phyloP scores from a whole-genome alignment of 2,113 vertebrate genomes.

The Hippotragus niger region DNA sequence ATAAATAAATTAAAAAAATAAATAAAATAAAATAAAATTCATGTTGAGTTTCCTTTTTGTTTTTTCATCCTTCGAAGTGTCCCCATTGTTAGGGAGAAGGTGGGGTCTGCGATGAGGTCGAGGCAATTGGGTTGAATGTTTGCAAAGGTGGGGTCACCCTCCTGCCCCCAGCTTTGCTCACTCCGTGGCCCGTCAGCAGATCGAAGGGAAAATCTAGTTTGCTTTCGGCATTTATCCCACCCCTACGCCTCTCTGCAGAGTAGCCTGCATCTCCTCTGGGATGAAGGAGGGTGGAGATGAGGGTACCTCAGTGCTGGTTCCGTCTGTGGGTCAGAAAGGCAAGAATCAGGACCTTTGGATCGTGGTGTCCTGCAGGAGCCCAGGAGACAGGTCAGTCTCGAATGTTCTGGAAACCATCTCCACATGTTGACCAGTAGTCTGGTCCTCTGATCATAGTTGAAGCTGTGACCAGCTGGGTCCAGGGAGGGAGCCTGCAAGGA shows the following conservation, averaged over 20 bases:
- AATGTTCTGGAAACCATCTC: not conserved
- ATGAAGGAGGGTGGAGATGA: not conserved
- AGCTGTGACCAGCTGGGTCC: not conserved
- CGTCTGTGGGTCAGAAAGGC: not conserved
- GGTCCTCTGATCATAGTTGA: not conserved
- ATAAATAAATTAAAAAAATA: too few species aligned
- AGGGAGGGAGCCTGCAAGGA: not conserved
- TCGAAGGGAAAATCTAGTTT: not conserved
- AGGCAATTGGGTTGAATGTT: not conserved
- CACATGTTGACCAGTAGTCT: not conserved
- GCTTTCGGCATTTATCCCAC: not conserved
- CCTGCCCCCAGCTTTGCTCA: conserved; percentile 60
- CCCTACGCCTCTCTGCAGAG: not conserved
- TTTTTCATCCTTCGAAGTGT: conserved; percentile 26
- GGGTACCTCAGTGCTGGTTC: not conserved
- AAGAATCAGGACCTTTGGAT: not conserved
- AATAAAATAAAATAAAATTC: too few species aligned
- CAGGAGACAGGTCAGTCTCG: not conserved
- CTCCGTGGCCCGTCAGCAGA: conserved; percentile 48
- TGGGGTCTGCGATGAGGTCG: not conserved
- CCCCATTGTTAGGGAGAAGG: not conserved
- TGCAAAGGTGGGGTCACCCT: not conserved
- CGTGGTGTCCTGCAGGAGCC: rapidly evolving
- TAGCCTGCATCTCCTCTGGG: not conserved
- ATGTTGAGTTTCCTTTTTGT: conserved; percentile 38